phyloP scores from a whole-genome alignment of 2,797 vertebrate species.

The Rhinoraja longicauda region DNA sequence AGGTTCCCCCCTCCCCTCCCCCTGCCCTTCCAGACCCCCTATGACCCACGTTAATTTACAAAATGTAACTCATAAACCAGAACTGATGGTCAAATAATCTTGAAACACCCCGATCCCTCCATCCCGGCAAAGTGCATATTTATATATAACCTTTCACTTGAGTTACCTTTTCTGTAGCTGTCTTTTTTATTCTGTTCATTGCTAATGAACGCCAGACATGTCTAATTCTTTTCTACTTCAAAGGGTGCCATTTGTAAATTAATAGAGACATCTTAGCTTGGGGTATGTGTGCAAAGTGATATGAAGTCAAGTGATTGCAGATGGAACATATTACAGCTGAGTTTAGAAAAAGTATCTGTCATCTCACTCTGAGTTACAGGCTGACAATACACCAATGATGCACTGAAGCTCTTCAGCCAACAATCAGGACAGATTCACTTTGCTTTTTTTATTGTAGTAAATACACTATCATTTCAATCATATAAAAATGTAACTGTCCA shows the following conservation, averaged over 20 bases:
- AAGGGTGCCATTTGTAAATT: slow-evolving; percentile 2
- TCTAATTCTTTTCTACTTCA: not conserved
- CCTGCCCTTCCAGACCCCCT: not conserved
- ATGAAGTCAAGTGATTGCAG: not conserved
- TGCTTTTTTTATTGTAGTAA: not conserved
- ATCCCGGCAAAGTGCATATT: not conserved
- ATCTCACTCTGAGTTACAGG: not conserved
- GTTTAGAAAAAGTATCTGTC: not conserved
- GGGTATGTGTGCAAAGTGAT: not conserved
- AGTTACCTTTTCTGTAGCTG: not conserved
- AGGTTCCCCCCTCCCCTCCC: not conserved
- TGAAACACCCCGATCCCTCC: not conserved
- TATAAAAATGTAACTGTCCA: not conserved
- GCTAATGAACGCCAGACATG: not conserved
- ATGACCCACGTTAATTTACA: not conserved
- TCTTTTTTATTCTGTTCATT: not conserved
- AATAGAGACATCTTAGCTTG: not conserved
- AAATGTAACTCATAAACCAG: not conserved
- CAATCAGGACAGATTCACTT: not conserved
- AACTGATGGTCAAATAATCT: not conserved
- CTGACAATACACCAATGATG: not conserved
- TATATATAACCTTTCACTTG: not conserved
- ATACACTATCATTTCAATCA: not conserved
- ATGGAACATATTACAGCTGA: not conserved
- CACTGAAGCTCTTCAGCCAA: not conserved